Evolutionary conservation across 2,797 vertebrate genomes (phyloP).

Genomic region (Heliangelus exortis): DNA sequence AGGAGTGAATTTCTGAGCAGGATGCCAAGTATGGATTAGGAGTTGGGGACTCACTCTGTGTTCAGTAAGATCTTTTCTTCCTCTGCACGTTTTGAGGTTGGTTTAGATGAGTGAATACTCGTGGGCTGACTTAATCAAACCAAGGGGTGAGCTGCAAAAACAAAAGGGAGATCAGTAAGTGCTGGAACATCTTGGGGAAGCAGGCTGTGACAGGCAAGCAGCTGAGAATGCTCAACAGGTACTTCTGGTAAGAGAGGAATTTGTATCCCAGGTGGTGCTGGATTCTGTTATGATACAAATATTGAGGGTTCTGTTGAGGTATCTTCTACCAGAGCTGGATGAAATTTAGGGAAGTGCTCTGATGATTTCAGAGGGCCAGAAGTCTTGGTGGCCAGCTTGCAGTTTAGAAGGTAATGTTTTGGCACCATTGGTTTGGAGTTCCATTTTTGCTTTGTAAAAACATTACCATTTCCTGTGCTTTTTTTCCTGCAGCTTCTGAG

Average conservation of each 20-base stretch:
- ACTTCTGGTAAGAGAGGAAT: neutral
- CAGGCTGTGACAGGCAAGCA: neutral
- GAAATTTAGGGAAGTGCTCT: neutral
- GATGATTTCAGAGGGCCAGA: neutral
- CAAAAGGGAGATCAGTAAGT: neutral
- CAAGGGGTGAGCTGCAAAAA: neutral
- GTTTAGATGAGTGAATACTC: neutral
- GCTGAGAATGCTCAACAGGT: neutral
- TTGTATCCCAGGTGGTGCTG: neutral
- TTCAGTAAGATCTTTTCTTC: neutral
- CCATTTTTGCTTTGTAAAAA: neutral
- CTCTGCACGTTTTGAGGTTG: neutral
- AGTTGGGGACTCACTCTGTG: neutral
- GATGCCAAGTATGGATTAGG: neutral
- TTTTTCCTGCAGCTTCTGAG: neutral
- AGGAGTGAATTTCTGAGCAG: rapidly evolving
- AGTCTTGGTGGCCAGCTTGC: neutral
- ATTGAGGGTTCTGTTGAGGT: too few relatives aligned
- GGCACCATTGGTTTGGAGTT: neutral
- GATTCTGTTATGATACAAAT: neutral
- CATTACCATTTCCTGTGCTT: neutral
- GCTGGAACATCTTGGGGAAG: neutral
- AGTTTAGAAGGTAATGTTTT: neutral
- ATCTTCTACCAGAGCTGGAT: neutral
- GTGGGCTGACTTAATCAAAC: neutral